These are phyloP conservation scores for Coregonus clupeaformis DNA, from an alignment of 2,113 vertebrate genomes.

Conservation along the genomic window DNA sequence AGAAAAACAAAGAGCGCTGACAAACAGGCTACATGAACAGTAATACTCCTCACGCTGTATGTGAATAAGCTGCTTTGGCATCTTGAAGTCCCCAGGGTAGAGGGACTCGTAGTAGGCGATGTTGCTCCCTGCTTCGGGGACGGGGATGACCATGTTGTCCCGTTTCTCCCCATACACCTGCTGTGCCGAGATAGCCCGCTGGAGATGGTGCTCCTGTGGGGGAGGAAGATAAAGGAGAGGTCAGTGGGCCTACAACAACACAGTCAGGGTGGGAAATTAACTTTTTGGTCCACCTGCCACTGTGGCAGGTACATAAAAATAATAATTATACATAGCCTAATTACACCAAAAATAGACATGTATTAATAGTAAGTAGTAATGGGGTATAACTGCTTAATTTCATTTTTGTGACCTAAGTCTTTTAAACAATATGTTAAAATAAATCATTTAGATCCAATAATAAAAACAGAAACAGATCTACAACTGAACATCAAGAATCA, in stretches of 20 bases:
- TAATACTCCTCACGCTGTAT: slow-evolving; percentile 95
- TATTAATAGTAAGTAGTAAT: too few relatives aligned
- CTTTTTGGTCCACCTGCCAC: too few relatives aligned
- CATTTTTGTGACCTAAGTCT: too few relatives aligned
- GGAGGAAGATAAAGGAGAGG: background rate
- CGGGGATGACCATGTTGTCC: slow-evolving; percentile 99
- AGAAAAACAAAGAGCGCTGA: background rate
- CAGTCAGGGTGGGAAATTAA: too few relatives aligned
- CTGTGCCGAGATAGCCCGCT: slow-evolving; percentile 97
- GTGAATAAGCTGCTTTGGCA: slow-evolving; percentile 99
- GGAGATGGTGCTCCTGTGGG: slow-evolving; percentile 94
- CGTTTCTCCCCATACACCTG: slow-evolving; percentile 99
- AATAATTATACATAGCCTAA: too few relatives aligned
- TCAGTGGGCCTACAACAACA: background rate
- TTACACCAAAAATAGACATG: too few relatives aligned
- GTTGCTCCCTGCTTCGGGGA: slow-evolving; percentile 98
- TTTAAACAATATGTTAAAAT: too few relatives aligned
- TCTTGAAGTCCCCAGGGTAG: slow-evolving; percentile 98
- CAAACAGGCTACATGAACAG: background rate
- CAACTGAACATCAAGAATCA: too few relatives aligned
- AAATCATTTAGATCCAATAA: too few relatives aligned
- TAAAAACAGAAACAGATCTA: too few relatives aligned
- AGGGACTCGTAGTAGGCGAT: slow-evolving; percentile 98
- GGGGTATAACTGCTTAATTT: too few relatives aligned
- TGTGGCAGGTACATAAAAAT: too few relatives aligned